These are phyloP conservation scores for Acanthosoma haemorrhoidale DNA, from an alignment of 2,888 invertebrate genomes.

Conservation along the genomic window DNA sequence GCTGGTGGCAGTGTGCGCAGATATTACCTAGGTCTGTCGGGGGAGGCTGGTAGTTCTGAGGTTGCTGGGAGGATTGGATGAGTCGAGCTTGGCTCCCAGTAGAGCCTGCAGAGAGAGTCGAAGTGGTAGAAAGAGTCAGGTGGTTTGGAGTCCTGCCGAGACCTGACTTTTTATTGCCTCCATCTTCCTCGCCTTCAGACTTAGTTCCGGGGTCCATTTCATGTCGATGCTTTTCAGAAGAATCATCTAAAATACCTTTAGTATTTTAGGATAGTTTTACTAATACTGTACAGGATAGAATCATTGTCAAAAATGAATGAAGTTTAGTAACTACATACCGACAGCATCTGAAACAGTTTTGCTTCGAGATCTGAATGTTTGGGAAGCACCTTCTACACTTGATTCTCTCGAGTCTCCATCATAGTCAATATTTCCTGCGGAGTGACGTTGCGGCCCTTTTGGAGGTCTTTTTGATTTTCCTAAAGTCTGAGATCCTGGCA, in stretches of 20 bases:
- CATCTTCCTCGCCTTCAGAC: slow-evolving; percentile 80
- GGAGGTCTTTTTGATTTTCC: slow-evolving; percentile 70
- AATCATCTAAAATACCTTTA: slow-evolving; percentile 37
- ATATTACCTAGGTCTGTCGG: slow-evolving; percentile 65
- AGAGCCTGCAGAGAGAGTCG: slow-evolving; percentile 88
- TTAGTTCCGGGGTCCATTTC: slow-evolving; percentile 65
- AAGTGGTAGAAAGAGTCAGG: slow-evolving; percentile 86
- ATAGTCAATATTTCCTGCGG: slow-evolving; percentile 79
- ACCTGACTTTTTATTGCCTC: slow-evolving; percentile 51
- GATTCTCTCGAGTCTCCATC: slow-evolving; percentile 45
- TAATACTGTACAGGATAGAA: too few relatives aligned
- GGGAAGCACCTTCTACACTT: slow-evolving; percentile 44
- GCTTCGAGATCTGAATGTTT: slow-evolving; percentile 72
- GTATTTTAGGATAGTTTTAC: too few relatives aligned
- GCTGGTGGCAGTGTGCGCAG: slow-evolving; percentile 44
- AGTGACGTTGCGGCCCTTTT: slow-evolving; percentile 70
- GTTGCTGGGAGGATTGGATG: slow-evolving; percentile 90
- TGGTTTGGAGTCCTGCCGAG: slow-evolving; percentile 90
- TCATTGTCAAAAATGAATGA: background rate
- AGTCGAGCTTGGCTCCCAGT: slow-evolving; percentile 88
- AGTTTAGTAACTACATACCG: slow-evolving; percentile 50
- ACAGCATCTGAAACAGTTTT: slow-evolving; percentile 84
- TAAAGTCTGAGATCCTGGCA: slow-evolving; percentile 73
- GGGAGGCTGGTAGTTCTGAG: slow-evolving; percentile 84
- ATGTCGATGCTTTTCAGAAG: slow-evolving; percentile 40